A percentile compares a stretch with the other conserved stretches of the same genome.
Evolutionary conservation across 2,888 invertebrate genomes (phyloP).

Genomic region (Encarsia formosa): DNA sequence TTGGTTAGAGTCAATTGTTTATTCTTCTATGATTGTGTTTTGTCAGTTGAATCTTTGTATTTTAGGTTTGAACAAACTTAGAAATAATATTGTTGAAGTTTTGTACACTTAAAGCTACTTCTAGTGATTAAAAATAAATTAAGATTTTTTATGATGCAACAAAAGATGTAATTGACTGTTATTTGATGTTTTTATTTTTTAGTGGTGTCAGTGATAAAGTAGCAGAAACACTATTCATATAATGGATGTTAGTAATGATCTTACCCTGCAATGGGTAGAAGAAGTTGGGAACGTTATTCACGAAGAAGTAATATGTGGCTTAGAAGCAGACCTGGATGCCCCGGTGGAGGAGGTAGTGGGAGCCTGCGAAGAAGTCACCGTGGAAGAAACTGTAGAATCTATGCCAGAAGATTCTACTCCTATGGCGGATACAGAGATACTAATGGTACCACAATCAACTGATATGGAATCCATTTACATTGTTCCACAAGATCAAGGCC

Average conservation of each 20-base stretch:
- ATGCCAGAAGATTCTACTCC: constrained; percentile 31
- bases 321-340: constrained; percentile 51
- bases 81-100: too few relatives aligned
- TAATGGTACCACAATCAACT: constrained; percentile 45
- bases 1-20: too few relatives aligned
- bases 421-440: constrained; percentile 40
- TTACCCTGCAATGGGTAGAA: constrained; percentile 48
- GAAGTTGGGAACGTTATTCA: constrained; percentile 49
- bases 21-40: constrained; percentile 23
- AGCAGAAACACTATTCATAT: constrained; percentile 26
- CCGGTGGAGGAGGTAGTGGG: constrained; percentile 48
- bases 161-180: too few relatives aligned
- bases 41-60: too few relatives aligned
- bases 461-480: constrained; percentile 53
- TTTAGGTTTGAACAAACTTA: too few relatives aligned
- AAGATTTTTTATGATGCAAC: too few relatives aligned
- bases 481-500: constrained; percentile 51
- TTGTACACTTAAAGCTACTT: too few relatives aligned
- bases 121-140: too few relatives aligned
- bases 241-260: constrained; percentile 47
- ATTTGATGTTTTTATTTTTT: constrained; percentile 22
- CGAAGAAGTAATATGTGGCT: constrained; percentile 57
- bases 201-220: constrained; percentile 44
- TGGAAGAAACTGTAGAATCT: constrained; percentile 47
- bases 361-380: constrained; percentile 52